Evolutionary conservation across 1,140 invertebrate species (phyloP), one percentile per base, ranked within the genome.

Genomic region (Geopemphigus sp.): DNA sequence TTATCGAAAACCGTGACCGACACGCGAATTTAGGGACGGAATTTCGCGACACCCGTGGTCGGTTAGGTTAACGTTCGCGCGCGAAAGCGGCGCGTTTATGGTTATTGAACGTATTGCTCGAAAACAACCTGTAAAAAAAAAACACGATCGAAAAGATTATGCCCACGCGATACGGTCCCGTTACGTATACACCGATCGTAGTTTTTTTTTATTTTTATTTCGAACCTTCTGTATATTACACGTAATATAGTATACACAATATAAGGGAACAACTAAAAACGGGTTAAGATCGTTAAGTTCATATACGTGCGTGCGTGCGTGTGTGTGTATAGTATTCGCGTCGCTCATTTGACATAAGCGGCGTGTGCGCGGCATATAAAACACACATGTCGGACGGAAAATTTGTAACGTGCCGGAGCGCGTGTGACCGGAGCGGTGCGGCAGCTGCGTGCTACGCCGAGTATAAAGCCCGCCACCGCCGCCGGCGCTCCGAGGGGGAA

Each of bases 311-410:
- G n/a, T 63, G 10, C n/a, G n/a, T n/a, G n/a, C n/a, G 5, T 66
- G 1, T 8, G 32, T 22, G 22, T n/a, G n/a, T n/a, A n/a, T n/a
- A n/a, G n/a, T n/a, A n/a, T n/a, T n/a, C 47, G 15, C 64, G 66
- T 68, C 39, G 45, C 39, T 68, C 66, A 26, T 68, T 68, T 47
- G 66, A 68, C 66, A 17, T 26, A 17, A 68, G 45, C 66, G 39
- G 66, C 66, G 45, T 68, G 66, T 50, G 66, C 66, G n/a, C 64
- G 32, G 64, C 64, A 50, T 50, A 68, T 68, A 68, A 68, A 68
- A 68, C 66, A 68, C 66, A 68, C 66, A 26, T 68, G 66, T 50
- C 66, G 66, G 66, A 68, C 39, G 45, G 66, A 45, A 50, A 68
- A 68, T 50, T 50, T 68, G 66, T 68, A 68, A 68, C 66, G 66